Evolutionary conservation across 2,113 vertebrate species (phyloP).

Genomic region (Uria aalge): DNA sequence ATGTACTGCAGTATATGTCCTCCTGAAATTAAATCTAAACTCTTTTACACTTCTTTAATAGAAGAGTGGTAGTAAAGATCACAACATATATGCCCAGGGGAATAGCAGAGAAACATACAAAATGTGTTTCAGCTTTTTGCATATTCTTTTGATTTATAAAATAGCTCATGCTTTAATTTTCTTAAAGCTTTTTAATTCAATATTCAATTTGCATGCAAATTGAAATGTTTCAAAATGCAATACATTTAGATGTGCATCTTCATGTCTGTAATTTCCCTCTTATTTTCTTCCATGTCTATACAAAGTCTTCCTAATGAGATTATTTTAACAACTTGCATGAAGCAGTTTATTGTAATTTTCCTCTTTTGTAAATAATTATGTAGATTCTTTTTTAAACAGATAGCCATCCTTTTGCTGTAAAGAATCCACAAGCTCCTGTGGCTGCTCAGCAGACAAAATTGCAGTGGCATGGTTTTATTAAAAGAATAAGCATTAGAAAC

Average conservation of each 20-base stretch:
- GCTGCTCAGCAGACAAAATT: not conserved
- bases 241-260: constrained; percentile 19
- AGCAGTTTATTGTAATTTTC: not conserved
- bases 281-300: not conserved
- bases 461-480: not conserved
- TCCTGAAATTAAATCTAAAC: not conserved
- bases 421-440: not conserved
- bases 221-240: not conserved
- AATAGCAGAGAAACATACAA: not conserved
- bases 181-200: constrained; percentile 24
- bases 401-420: not conserved
- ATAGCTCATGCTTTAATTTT: not conserved
- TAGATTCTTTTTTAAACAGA: not conserved
- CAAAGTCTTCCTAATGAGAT: constrained; percentile 5
- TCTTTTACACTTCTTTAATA: not conserved
- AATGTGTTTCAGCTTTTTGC: not conserved
- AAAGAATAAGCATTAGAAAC: not conserved
- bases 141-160: not conserved
- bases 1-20: not conserved
- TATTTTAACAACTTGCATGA: constrained; percentile 1
- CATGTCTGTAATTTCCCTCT: constrained; percentile 14
- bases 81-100: not conserved
- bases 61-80: not conserved
- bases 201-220: constrained; percentile 58
- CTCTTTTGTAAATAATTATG: constrained; percentile 1